Evolutionary conservation across 2,888 invertebrate genomes (phyloP).

Genomic region (Limulus polyphemus): DNA sequence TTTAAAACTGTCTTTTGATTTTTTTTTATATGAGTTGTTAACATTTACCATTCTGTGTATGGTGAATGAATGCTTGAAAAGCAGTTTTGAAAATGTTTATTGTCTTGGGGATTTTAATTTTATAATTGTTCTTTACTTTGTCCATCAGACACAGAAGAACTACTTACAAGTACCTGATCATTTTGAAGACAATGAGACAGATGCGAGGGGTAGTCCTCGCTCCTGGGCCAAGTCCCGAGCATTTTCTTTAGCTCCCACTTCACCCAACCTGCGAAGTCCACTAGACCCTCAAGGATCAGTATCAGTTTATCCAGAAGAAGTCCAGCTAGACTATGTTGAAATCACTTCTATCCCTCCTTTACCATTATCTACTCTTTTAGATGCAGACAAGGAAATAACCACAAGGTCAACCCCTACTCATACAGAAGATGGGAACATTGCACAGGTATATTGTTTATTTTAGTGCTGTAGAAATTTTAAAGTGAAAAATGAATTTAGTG

Average conservation of each 20-base stretch:
- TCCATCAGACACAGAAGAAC: constrained; percentile 6
- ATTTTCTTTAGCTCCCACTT: constrained; percentile 50
- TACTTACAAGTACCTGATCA: background rate
- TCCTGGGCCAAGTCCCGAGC: constrained; percentile 82
- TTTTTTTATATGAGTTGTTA: too few species aligned
- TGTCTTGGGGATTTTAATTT: too few species aligned
- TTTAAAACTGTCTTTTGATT: too few species aligned
- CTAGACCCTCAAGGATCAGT: constrained; percentile 63
- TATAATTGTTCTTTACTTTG: too few species aligned
- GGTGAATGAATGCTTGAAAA: too few species aligned
- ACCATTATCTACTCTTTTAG: constrained; percentile 87
- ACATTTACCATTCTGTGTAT: too few species aligned
- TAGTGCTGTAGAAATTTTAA: too few species aligned
- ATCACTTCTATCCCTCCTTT: constrained; percentile 95
- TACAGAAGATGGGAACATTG: too few species aligned
- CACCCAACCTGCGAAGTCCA: constrained; percentile 23
- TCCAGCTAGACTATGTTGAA: constrained; percentile 84
- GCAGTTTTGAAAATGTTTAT: too few species aligned
- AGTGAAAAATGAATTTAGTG: too few species aligned
- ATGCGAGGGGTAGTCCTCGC: constrained; percentile 50
- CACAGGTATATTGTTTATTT: too few species aligned
- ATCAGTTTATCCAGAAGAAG: constrained; percentile 64
- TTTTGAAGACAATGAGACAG: constrained; percentile 42
- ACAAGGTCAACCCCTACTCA: too few species aligned
- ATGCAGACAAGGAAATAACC: constrained; percentile 55